A percentile compares a stretch with the other conserved stretches of the same genome.
phyloP scores from a whole-genome alignment of 2,797 vertebrate genomes.

The Sylvia borin region DNA sequence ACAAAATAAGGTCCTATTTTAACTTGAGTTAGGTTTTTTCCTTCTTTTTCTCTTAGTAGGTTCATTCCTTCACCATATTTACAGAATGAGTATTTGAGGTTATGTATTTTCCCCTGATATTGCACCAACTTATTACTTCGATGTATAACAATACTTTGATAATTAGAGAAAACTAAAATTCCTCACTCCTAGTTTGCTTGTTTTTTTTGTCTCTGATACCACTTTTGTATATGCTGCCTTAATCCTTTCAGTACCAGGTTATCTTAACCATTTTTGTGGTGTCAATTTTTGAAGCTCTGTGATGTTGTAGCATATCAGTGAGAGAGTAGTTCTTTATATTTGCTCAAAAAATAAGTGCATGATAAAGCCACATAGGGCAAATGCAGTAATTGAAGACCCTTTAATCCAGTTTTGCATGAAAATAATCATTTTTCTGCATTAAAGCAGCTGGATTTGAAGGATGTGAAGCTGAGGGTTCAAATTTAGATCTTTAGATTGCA shows the following conservation, averaged over 20 bases:
- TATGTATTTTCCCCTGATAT: neutral
- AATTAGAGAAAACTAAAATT: neutral
- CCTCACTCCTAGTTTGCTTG: neutral
- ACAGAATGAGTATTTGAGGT: neutral
- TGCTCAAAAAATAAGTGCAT: neutral
- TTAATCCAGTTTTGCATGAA: neutral
- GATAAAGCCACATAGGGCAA: neutral
- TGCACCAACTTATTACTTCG: neutral
- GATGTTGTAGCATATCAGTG: neutral
- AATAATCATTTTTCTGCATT: neutral
- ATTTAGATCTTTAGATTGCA: neutral
- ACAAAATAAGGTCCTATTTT: neutral
- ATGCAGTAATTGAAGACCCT: neutral
- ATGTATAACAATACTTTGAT: neutral
- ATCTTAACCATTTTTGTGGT: neutral
- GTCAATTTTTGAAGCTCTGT: neutral
- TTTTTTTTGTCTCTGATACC: neutral
- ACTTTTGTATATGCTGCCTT: neutral
- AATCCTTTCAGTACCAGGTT: neutral
- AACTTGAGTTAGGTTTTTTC: neutral
- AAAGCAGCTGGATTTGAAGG: neutral
- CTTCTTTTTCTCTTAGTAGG: neutral
- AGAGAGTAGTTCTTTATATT: neutral
- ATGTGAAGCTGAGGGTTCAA: neutral
- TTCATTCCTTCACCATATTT: neutral